Base-by-base conservation (phyloP, 2,888 invertebrate genomes). In the Lydus trimaculatus region DNA sequence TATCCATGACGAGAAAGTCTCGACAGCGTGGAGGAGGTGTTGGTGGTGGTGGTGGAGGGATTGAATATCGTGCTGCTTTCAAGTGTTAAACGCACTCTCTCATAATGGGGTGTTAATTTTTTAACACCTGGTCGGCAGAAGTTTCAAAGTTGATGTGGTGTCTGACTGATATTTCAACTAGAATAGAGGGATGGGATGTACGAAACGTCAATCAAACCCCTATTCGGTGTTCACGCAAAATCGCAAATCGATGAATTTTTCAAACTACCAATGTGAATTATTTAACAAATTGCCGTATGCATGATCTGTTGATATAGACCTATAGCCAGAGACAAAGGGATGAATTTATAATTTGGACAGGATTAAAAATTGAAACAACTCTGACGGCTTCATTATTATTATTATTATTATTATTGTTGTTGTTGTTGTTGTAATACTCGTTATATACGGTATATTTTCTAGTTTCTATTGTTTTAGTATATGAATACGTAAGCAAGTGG, bases 401-500 rank as follows among this genome's bases (percentile, higher is more conserved):
- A 9, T 11, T 11, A 20, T 48, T 11, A 11, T 48, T 48, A 20
- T 48, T 20, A 39, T 39, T 39, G 39, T 39, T 39, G 13, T n/a
- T 4, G 43, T n/a, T n/a, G n/a, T n/a, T n/a, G n/a, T n/a, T n/a
- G n/a, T n/a, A n/a, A 33, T 33, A 33, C 33, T 6, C 2, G 2
- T 2, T 31, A 31, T 31, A 9, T 31, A 31, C 7, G 13, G 13
- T 36, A 48, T 11, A 20, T 48, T 13, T 48, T n/a, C 11, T 23
- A 11, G 25, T 39, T 31, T 5, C 36, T 25, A 15, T 31, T 66
- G 72, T 56, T 56, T 56, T 28, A 9, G 79, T 80, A 81, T 83
- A 84, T 84, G 84, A 83, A 84, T 84, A 83, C 81, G 80, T 83
- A 84, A 83, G 84, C 83, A 82, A 84, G 83, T 83, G 82, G 81